These are phyloP conservation scores for Plestiodon gilberti DNA, from an alignment of 2,113 vertebrate genomes.

Conservation along the genomic window DNA sequence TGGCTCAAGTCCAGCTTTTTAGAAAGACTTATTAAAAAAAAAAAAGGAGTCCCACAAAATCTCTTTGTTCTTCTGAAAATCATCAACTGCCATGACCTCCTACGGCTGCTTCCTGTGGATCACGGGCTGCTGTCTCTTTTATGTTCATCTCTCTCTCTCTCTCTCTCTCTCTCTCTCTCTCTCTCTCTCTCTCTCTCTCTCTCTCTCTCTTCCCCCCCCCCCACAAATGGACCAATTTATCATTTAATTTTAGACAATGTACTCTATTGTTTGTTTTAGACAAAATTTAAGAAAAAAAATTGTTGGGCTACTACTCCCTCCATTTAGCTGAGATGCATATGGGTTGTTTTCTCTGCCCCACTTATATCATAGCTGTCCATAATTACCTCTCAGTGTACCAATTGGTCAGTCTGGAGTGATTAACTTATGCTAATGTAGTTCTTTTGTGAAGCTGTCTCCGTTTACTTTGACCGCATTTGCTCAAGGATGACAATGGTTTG, in stretches of 20 bases:
- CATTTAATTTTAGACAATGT: slow-evolving; percentile 30
- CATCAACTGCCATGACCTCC: slow-evolving; percentile 51
- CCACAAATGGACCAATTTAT: slow-evolving; percentile 17
- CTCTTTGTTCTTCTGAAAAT: slow-evolving; percentile 70
- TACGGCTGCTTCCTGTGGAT: slow-evolving; percentile 51
- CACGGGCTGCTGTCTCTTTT: slow-evolving; percentile 21
- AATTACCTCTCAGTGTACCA: neutral
- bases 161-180: slow-evolving; percentile 5
- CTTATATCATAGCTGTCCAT: neutral
- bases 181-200: slow-evolving; percentile 7
- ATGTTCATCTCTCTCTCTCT: neutral
- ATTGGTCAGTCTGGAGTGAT: neutral
- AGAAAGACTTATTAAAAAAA: slow-evolving; percentile 63
- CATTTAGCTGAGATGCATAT: neutral
- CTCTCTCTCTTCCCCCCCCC: neutral
- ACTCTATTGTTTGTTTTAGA: slow-evolving; percentile 4
- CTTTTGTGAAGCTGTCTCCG: neutral
- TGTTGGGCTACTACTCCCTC: neutral
- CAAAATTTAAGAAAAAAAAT: neutral
- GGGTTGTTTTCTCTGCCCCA: neutral
- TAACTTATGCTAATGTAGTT: neutral
- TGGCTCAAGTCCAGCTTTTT: slow-evolving; percentile 61
- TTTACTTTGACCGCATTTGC: neutral
- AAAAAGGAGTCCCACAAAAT: slow-evolving; percentile 43
- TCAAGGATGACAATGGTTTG: neutral